Percentiles rank a stretch among this genome's conserved stretches.
These are phyloP conservation scores for Nothocercus julius DNA, from an alignment of 2,113 vertebrate genomes.

Conservation along the genomic window DNA sequence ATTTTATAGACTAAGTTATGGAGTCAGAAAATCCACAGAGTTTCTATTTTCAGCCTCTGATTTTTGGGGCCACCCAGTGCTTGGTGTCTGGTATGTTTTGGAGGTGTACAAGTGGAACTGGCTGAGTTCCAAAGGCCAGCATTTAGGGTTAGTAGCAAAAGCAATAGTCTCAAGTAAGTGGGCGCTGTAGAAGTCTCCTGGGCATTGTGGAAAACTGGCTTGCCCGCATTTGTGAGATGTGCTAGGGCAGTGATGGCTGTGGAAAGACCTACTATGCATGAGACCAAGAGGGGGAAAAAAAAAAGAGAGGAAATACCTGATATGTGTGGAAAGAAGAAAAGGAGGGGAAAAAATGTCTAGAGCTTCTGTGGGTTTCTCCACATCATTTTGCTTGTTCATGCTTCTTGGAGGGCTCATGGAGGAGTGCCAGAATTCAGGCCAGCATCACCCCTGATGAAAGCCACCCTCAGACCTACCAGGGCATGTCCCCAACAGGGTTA, in stretches of 20 bases:
- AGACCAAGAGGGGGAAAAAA: neutral
- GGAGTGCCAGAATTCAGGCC: neutral
- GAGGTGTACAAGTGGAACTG: neutral
- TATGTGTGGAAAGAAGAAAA: neutral
- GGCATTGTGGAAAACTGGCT: neutral
- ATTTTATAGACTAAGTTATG: neutral
- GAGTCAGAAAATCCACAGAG: neutral
- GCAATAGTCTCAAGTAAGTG: neutral
- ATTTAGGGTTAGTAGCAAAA: neutral
- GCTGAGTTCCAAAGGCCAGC: accelerated
- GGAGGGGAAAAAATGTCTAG: neutral
- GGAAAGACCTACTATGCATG: neutral
- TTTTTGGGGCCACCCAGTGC: neutral
- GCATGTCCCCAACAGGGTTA: neutral
- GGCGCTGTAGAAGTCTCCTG: neutral
- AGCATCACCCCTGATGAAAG: neutral
- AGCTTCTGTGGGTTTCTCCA: constrained; percentile 36
- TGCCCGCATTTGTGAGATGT: neutral
- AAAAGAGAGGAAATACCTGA: constrained; percentile 7
- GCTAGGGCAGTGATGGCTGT: neutral
- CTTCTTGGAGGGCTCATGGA: constrained; percentile 35
- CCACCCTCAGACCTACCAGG: neutral
- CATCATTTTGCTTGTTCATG: neutral
- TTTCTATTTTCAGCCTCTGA: neutral
- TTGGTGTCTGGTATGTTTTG: neutral